A percentile compares a stretch with the other conserved stretches of the same genome.
Evolutionary conservation across 2,797 vertebrate species (phyloP).

Genomic region (Gadopsis marmoratus): DNA sequence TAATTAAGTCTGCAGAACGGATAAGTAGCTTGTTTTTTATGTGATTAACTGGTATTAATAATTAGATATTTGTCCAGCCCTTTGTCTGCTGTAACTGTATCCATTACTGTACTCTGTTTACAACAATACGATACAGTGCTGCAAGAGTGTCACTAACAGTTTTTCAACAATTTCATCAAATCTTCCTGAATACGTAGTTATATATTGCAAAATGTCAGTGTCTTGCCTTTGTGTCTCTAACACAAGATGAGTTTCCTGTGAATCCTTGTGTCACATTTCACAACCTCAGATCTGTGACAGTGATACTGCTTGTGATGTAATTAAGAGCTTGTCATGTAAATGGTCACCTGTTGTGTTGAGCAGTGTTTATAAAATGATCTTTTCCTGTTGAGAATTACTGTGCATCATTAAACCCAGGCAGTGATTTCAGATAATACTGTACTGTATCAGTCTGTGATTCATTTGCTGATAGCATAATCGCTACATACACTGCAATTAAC

Average conservation of each 20-base stretch:
- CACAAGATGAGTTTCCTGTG: not conserved
- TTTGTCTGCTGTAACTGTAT: no score
- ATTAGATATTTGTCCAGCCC: not conserved
- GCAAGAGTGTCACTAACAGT: not conserved
- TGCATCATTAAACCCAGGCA: slow-evolving; percentile 26
- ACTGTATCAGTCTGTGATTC: not conserved
- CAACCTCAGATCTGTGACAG: not conserved
- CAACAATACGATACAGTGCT: not conserved
- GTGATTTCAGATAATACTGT: slow-evolving; percentile 21
- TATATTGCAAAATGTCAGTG: not conserved
- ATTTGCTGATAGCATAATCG: slow-evolving; percentile 25
- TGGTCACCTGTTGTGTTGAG: slow-evolving; percentile 41
- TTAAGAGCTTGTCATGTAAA: slow-evolving; percentile 29
- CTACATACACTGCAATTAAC: slow-evolving; percentile 37
- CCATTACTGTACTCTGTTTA: not conserved
- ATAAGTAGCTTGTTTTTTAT: slow-evolving; percentile 7
- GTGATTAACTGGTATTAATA: slow-evolving; percentile 11
- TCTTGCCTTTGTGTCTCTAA: not conserved
- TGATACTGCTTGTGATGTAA: slow-evolving; percentile 6
- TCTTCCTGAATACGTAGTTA: not conserved
- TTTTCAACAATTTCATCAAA: not conserved
- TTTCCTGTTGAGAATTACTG: slow-evolving; percentile 21
- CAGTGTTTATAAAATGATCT: slow-evolving; percentile 19
- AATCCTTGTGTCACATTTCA: not conserved
- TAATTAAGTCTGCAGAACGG: slow-evolving; percentile 32